Evolutionary conservation across 2,888 invertebrate species (phyloP), one percentile per base, ranked within the genome.

Genomic region (Cryptus viduatorius): DNA sequence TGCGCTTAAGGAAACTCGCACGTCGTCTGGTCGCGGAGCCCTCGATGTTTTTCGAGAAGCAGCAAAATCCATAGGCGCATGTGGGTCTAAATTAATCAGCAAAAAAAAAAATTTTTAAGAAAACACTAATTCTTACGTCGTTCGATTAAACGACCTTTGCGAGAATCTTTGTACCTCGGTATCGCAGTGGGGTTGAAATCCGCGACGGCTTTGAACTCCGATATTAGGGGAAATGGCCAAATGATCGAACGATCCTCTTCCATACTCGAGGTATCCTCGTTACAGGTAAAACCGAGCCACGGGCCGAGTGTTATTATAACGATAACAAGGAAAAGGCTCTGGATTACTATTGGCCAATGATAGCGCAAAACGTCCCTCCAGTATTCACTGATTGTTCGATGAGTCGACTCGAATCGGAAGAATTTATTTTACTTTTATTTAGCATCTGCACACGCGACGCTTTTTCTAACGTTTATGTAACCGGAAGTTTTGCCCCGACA

Each of bases 301-400:
- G 86, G 84, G 14, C 86, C 83, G 56, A 88, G 71, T 61, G 81
- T 83, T 12, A 89, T 64, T 24, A 88, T 88, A 12, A 87, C 71
- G 50, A 82, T 85, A 4, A 85, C 86, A 59, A 89, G 73, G 65
- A 87, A 79, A 3, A 88, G 59, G 53, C 88, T 86, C 78, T 88
- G 87, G 31, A 86, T 79, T 12, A 76, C 84, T 59, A 88, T 85
- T 14, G 86, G 73, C 89, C 88, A 88, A 16, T 87, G 87, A 76
- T 87, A 88, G 29, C 81, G 85, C 44, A 87, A 50, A 59, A 77
- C 85, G 19, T 88, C 85, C 50, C 85, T 85, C 87, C 89, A 89
- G 50, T 87, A 89, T 76, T 89, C 86, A 50, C 85, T 88, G 68
- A 84, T 50, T 14, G 81, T 84, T 68, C 85, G 85, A 80, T 83